Base-by-base conservation (phyloP, 2,888 invertebrate genomes). In the Stratiomys singularior region DNA sequence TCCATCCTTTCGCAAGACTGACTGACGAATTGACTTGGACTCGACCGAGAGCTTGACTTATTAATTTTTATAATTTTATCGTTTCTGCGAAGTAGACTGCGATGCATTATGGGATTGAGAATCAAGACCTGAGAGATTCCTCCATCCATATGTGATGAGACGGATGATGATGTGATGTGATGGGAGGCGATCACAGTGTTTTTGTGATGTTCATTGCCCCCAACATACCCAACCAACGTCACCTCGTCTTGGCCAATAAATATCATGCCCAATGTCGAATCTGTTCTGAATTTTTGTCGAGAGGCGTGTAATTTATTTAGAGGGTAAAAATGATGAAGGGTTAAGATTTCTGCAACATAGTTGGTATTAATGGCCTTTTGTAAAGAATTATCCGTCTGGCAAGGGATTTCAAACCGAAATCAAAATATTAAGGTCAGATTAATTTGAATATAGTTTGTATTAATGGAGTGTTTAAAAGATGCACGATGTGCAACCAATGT, bases 1-100 rank as follows among this genome's bases (percentile, higher is more conserved):
- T 25, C 25, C 9, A 60, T 64, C 30, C 71, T 47, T 13, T 3
- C 37, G 25, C 46, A 13, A 47, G 71, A 71, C 47, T 9, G 67
- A 67, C 21, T 44, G 67, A 67, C 46, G 67, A 46, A 67, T 67
- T 44, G 67, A 46, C 23, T 52, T 47, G 47, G 47, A 52, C 71
- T 71, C 11, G 46, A 23, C 44, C 15, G 28, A 46, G 47, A 71
- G 78, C 79, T 79, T 79, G 78, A 79, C 79, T 79, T 78, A 79
- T 79, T 79, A 79, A 79, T 79, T 78, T 79, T 79, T 71, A 76
- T 79, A 78, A 77, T 79, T 79, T 79, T 79, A 79, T 79, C 76
- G 79, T 77, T 79, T 79, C 79, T 69, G 67, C 64, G 79, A 79
- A 79, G 76, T 76, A 78, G 76, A 60, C 76, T 52, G 56, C 37